Conservation (phyloP, 2,113 vertebrate genomes). For the Psilopsiagon aurifrons region DNA sequence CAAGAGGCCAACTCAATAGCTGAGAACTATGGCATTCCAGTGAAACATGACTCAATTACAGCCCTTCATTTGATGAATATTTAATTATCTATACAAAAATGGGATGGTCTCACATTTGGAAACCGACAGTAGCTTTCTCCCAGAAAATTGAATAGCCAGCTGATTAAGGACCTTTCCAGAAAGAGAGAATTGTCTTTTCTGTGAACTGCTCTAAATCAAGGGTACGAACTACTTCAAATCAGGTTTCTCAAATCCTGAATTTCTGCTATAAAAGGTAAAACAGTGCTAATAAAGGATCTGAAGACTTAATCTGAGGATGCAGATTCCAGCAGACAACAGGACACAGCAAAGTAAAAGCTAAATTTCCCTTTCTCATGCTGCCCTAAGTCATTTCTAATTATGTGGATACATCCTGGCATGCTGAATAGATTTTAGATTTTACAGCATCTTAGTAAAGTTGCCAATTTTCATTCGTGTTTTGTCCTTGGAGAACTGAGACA, state of each 20-base stretch:
- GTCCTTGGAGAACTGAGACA: not conserved
- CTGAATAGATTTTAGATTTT: not conserved
- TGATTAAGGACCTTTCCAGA: not conserved
- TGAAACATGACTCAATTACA: not conserved
- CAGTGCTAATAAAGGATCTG: not conserved
- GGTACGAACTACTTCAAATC: not conserved
- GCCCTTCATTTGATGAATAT: not conserved
- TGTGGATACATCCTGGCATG: not conserved
- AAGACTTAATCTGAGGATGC: not conserved
- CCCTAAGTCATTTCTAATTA: not conserved
- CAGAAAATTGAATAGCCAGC: not conserved
- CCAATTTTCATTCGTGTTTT: not conserved
- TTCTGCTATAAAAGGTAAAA: not conserved
- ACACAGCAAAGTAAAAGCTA: not conserved
- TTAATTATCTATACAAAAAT: conserved; percentile 3
- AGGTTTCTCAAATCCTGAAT: not conserved
- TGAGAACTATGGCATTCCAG: not conserved
- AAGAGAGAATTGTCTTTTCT: not conserved
- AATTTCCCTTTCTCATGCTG: not conserved
- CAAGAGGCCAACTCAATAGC: not conserved
- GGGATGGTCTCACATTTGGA: not conserved
- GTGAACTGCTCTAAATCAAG: not conserved
- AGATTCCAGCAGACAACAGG: not conserved
- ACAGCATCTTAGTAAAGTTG: not conserved
- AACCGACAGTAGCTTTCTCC: not conserved